These are phyloP conservation scores for Napeogenes inachia DNA, from an alignment of 2,888 invertebrate genomes.

Conservation along the genomic window DNA sequence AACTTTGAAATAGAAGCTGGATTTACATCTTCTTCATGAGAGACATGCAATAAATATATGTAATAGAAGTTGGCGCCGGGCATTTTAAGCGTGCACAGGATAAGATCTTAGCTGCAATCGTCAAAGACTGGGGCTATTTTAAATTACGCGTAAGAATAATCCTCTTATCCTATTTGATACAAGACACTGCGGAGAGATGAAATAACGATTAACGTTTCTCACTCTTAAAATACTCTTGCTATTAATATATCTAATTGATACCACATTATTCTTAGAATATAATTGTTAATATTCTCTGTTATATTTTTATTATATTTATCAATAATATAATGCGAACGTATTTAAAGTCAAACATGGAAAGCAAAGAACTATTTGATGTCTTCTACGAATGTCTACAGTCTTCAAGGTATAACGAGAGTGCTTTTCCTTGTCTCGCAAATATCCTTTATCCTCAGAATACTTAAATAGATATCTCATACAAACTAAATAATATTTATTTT, in stretches of 20 bases:
- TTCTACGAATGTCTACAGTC: slow-evolving; percentile 19
- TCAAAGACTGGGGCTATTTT: slow-evolving; percentile 47
- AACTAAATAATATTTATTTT: background rate
- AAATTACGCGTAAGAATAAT: slow-evolving; percentile 42
- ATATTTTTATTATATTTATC: background rate
- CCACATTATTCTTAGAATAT: background rate
- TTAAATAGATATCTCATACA: background rate
- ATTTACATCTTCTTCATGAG: slow-evolving; percentile 56
- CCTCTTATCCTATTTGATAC: slow-evolving; percentile 32
- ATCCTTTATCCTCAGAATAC: slow-evolving; percentile 8
- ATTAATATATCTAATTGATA: background rate
- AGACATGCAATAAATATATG: slow-evolving; percentile 51
- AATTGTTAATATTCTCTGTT: too few relatives aligned
- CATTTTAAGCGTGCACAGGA: slow-evolving; percentile 55
- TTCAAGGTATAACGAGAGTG: slow-evolving; percentile 22
- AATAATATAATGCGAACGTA: slow-evolving; percentile 12
- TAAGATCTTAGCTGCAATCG: slow-evolving; percentile 60
- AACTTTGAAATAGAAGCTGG: slow-evolving; percentile 47
- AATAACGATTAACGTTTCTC: slow-evolving; percentile 11
- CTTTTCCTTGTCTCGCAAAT: slow-evolving; percentile 27
- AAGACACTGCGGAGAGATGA: slow-evolving; percentile 19
- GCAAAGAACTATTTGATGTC: slow-evolving; percentile 16
- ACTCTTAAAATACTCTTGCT: slow-evolving; percentile 15
- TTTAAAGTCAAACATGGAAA: slow-evolving; percentile 23
- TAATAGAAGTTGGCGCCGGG: slow-evolving; percentile 67